phyloP scores from a whole-genome alignment of 1,140 invertebrate species.

The Apolygus lucorum region DNA sequence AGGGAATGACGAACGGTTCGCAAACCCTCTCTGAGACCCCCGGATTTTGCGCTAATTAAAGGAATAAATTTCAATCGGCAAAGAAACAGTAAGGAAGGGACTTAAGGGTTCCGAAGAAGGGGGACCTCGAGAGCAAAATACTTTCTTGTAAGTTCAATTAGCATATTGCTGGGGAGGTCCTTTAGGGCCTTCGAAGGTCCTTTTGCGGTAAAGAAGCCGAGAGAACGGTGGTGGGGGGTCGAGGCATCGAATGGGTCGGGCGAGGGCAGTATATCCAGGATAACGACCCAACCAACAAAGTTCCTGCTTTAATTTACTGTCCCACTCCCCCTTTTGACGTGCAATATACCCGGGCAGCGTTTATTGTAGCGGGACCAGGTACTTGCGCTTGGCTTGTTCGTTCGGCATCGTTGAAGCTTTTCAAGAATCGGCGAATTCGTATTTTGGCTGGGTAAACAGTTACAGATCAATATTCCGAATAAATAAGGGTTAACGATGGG shows the following conservation, averaged over 20 bases:
- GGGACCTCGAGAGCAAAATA: not conserved
- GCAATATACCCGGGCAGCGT: constrained; percentile 5
- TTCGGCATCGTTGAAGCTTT: too few species aligned
- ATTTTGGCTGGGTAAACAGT: too few species aligned
- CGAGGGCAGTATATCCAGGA: not conserved
- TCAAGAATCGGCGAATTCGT: too few species aligned
- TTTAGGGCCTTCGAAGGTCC: not conserved
- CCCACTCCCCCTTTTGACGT: not conserved
- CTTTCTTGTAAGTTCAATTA: constrained; percentile 12
- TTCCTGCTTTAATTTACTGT: constrained; percentile 12
- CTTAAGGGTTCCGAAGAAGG: not conserved
- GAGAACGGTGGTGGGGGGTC: too few species aligned
- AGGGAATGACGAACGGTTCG: not conserved
- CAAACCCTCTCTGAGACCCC: not conserved
- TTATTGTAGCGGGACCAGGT: too few species aligned
- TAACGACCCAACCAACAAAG: constrained; percentile 14
- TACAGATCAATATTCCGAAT: too few species aligned
- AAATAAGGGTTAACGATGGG: too few species aligned
- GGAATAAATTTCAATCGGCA: constrained; percentile 13
- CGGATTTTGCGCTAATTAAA: constrained; percentile 14
- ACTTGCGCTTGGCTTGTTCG: too few species aligned
- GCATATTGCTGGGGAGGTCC: constrained; percentile 1
- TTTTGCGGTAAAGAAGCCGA: constrained; percentile 6
- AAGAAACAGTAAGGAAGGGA: not conserved
- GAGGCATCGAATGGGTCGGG: constrained; percentile 4